These are phyloP conservation scores for Eledona agricola DNA, from an alignment of 2,888 invertebrate species.

Conservation along the genomic window DNA sequence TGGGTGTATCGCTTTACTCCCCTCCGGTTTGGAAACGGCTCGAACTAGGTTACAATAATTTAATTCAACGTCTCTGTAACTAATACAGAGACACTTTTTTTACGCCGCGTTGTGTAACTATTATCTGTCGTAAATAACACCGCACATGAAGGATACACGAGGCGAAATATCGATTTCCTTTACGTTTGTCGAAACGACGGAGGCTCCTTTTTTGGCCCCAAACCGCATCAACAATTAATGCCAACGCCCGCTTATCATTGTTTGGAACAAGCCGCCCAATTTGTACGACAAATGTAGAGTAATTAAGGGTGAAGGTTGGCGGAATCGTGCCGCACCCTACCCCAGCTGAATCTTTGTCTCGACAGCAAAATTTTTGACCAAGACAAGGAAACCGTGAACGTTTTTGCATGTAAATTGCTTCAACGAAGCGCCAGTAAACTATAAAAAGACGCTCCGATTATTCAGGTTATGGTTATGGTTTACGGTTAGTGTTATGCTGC, in stretches of 20 bases:
- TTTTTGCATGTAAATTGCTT: no score
- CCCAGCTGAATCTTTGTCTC: no score
- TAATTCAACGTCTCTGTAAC: slow-evolving; percentile 21
- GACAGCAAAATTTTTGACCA: no score
- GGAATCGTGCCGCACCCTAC: slow-evolving; percentile 20
- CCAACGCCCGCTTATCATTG: slow-evolving; percentile 25
- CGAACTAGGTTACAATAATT: slow-evolving; percentile 19
- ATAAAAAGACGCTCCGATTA: no score
- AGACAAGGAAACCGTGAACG: no score
- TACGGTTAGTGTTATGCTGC: no score
- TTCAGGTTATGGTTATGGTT: no score
- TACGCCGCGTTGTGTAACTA: slow-evolving; percentile 26
- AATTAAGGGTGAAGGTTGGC: slow-evolving; percentile 27
- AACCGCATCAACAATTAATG: slow-evolving; percentile 14
- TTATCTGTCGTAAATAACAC: slow-evolving; percentile 33
- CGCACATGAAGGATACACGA: slow-evolving; percentile 31
- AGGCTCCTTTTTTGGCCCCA: slow-evolving; percentile 15
- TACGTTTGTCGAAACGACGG: background rate
- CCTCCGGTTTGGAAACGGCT: slow-evolving; percentile 1
- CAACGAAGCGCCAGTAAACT: no score
- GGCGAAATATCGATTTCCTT: slow-evolving; percentile 34
- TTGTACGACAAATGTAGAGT: slow-evolving; percentile 24
- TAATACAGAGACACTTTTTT: slow-evolving; percentile 24
- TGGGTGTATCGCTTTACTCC: slow-evolving; percentile 13
- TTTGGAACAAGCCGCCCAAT: slow-evolving; percentile 28